Percentiles rank a stretch among this genome's conserved stretches.
phyloP scores from a whole-genome alignment of 23 tunicate species.

The Clavelina lepadiformis region DNA sequence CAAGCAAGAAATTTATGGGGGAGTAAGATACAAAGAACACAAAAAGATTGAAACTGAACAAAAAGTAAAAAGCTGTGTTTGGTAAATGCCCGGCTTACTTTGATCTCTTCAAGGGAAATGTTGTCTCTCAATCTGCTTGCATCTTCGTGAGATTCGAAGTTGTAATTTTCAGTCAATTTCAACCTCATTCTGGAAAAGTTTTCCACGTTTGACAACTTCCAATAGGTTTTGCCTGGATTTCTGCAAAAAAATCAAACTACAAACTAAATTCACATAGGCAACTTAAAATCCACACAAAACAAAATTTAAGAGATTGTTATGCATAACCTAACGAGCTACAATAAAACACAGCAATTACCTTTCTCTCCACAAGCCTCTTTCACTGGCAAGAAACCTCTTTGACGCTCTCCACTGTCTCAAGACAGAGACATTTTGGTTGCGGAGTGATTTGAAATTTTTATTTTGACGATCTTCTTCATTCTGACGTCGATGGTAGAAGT shows the following conservation, averaged over 20 bases:
- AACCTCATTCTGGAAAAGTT: conserved; percentile 93
- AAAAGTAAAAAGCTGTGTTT: not conserved
- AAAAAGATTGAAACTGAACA: not conserved
- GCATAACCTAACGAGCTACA: not conserved
- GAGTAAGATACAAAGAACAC: not conserved
- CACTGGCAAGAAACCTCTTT: conserved; percentile 72
- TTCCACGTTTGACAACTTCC: conserved; percentile 95
- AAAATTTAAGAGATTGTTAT: not conserved
- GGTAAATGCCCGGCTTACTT: conserved; percentile 8
- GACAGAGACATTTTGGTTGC: conserved; percentile 73
- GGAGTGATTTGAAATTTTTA: conserved; percentile 59
- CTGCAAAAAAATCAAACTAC: conserved; percentile 8
- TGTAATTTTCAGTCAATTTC: conserved; percentile 93
- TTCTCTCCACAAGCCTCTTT: conserved; percentile 84
- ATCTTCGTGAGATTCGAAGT: conserved; percentile 69
- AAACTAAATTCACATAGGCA: not conserved
- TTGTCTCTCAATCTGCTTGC: conserved; percentile 55
- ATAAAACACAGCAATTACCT: conserved; percentile 17
- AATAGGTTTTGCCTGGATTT: conserved; percentile 53
- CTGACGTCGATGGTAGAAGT: conserved; percentile 35
- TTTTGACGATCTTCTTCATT: conserved; percentile 70
- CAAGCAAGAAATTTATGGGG: not conserved
- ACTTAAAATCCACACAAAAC: not conserved
- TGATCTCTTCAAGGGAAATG: conserved; percentile 23
- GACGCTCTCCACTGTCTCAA: conserved; percentile 80